Conservation (phyloP, 2,888 invertebrate genomes). For the Clunio marinus region DNA sequence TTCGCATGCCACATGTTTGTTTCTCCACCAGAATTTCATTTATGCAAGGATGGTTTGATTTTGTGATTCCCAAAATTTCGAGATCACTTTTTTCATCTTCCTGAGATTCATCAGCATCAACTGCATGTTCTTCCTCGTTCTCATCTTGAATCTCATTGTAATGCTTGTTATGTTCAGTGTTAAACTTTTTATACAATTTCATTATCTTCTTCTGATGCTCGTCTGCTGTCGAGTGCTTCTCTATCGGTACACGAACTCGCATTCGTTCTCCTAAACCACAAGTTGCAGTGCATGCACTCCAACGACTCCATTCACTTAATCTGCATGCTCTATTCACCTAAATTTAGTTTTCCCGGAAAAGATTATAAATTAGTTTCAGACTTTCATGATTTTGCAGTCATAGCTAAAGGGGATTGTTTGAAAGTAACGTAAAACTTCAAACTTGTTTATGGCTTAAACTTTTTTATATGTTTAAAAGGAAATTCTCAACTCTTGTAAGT, state of each 20-base stretch:
- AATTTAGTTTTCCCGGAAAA: too few species aligned
- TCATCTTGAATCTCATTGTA: slow-evolving; percentile 20
- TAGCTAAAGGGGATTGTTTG: too few species aligned
- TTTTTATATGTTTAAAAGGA: too few species aligned
- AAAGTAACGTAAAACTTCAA: too few species aligned
- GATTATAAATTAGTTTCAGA: too few species aligned
- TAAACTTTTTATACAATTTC: slow-evolving; percentile 28
- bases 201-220: slow-evolving; percentile 30
- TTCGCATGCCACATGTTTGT: slow-evolving; percentile 49
- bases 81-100: slow-evolving; percentile 49
- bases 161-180: slow-evolving; percentile 24
- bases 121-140: slow-evolving; percentile 40
- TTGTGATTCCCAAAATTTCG: slow-evolving; percentile 27
- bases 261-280: slow-evolving; percentile 71
- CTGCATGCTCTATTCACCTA: slow-evolving; percentile 52
- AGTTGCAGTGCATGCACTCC: slow-evolving; percentile 74
- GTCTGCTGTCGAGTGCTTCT: slow-evolving; percentile 42
- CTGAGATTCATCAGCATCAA: slow-evolving; percentile 43
- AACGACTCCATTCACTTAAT: slow-evolving; percentile 69
- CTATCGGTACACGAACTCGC: slow-evolving; percentile 54
- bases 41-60: slow-evolving; percentile 48
- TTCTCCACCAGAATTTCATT: slow-evolving; percentile 54
- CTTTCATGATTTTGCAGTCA: too few species aligned
- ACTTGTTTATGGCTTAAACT: too few species aligned
- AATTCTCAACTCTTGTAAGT: background rate